Evolutionary conservation across 2,888 invertebrate genomes (phyloP), one percentile per base, ranked within the genome.

Genomic region (Endotricha flammealis): DNA sequence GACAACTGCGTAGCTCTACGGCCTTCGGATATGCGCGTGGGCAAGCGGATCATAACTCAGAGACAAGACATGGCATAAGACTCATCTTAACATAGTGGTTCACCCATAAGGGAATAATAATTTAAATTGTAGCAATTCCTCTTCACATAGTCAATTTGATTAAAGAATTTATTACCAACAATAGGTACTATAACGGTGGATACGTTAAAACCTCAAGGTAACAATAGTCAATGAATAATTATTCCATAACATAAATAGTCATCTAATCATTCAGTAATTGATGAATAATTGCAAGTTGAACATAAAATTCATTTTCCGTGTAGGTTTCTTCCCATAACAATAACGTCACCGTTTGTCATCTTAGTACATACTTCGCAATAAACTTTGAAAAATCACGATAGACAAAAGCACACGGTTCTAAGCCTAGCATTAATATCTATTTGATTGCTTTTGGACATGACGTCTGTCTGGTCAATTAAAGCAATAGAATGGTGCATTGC

Each of bases 1-100:
- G 65, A 67, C 78, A 77, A 83, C 78, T 86, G 78, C 86, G 86
- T 80, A 85, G 72, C 66, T 62, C 41, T 49, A 53, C 62, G 81
- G 58, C 82, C 82, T 85, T 82, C 29, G 22, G 29, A 82, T 46
- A 43, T 41, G 62, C 65, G 83, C 80, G 86, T 86, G 82, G 86
- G 86, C 52, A 56, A 49, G 43, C 60, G 54, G 63, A 70, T 79
- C 78, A 81, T 76, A 79, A 77, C 66, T 62, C 55, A 67, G 48
- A 50, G 47, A 46, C 47, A 29, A 35, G 29, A 35, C 20, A 35
- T 39, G 53, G 51, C 60, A 61, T 57, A 59, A 67, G 62, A 58
- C 64, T 73, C 82, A 75, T 78, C 76, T 49, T 47, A 4, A n/a
- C n/a, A n/a, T n/a, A n/a, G n/a, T n/a, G n/a, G n/a, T n/a, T n/a